Conservation (phyloP, 1,140 invertebrate species). For the Drosophila truncata region DNA sequence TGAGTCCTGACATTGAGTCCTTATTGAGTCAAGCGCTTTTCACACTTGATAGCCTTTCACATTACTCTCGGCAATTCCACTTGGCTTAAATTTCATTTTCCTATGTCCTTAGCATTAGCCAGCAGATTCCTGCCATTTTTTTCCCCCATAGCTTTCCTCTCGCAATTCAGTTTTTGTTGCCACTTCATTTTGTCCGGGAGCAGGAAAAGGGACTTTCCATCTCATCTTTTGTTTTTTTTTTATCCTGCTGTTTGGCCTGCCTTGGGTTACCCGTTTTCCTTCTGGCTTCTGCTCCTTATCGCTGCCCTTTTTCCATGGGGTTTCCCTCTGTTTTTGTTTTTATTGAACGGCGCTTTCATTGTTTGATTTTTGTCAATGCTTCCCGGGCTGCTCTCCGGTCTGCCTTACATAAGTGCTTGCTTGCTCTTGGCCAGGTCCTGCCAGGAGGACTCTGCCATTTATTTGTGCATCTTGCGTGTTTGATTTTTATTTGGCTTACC, state of each 20-base stretch:
- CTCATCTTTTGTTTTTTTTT: conserved; percentile 68
- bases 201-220: conserved; percentile 28
- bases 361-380: conserved; percentile 82
- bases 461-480: conserved; percentile 70
- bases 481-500: conserved; percentile 66
- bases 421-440: not conserved
- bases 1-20: conserved; percentile 59
- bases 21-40: conserved; percentile 67
- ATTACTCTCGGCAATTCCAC: conserved; percentile 37
- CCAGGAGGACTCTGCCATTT: conserved; percentile 47
- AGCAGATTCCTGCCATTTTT: conserved; percentile 48
- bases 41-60: conserved; percentile 65
- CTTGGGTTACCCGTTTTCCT: conserved; percentile 20
- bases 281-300: conserved; percentile 22
- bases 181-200: conserved; percentile 65
- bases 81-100: conserved; percentile 64
- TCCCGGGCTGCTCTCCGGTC: conserved; percentile 25
- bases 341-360: conserved; percentile 75
- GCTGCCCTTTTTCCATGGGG: conserved; percentile 7
- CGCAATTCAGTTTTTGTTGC: conserved; percentile 53
- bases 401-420: conserved; percentile 76
- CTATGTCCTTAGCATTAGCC: conserved; percentile 68
- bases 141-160: not conserved
- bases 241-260: conserved; percentile 53
- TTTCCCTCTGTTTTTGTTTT: conserved; percentile 48